Conservation (phyloP, 2,797 vertebrate species). For the Microtus agrestis region DNA sequence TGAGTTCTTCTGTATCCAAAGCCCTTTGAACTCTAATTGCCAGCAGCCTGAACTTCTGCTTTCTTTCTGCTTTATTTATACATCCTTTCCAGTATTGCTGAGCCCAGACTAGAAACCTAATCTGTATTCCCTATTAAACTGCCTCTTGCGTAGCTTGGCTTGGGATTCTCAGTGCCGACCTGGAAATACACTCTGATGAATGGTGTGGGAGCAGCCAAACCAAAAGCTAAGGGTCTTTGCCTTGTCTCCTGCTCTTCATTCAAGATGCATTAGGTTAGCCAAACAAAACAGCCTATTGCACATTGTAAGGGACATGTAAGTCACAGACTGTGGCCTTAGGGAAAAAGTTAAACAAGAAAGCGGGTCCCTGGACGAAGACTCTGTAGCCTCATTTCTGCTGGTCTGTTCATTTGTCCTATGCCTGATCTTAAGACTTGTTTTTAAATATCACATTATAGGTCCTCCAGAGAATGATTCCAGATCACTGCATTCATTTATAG, state of each 20-base stretch:
- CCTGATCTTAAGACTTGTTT: slow-evolving; percentile 28
- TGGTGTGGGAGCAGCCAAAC: neutral
- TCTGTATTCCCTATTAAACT: slow-evolving; percentile 12
- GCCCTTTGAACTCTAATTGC: neutral
- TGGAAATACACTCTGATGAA: slow-evolving; percentile 33
- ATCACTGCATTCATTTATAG: neutral
- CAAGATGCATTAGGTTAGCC: neutral
- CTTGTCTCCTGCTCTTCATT: slow-evolving; percentile 35
- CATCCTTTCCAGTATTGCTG: neutral
- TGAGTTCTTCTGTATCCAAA: neutral
- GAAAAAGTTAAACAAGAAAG: slow-evolving; percentile 25
- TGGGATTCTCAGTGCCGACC: slow-evolving; percentile 7
- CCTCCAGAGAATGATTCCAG: neutral
- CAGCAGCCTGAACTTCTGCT: neutral
- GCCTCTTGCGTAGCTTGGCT: neutral
- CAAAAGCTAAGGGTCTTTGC: slow-evolving; percentile 12
- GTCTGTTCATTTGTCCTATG: neutral
- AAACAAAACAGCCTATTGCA: slow-evolving; percentile 60
- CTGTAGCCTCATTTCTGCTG: neutral
- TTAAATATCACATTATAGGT: slow-evolving; percentile 10
- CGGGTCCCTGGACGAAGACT: neutral
- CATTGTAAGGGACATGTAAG: slow-evolving; percentile 3
- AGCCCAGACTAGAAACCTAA: slow-evolving; percentile 13
- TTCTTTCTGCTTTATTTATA: neutral
- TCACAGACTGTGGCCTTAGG: slow-evolving; percentile 25